Base-by-base conservation (phyloP, 2,888 invertebrate species). In the Liodrosophila aerea region DNA sequence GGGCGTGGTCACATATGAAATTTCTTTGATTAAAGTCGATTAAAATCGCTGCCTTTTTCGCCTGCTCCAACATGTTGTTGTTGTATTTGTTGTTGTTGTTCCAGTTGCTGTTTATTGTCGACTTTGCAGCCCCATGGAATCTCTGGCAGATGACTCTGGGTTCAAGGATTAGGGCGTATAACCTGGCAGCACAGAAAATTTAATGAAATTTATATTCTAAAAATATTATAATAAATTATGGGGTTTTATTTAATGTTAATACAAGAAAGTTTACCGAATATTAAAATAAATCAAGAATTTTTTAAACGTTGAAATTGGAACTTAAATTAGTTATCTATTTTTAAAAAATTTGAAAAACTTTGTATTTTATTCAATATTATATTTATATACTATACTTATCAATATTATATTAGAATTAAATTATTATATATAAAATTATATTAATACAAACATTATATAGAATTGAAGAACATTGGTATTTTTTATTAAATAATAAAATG, bases 21-120 rank as follows among this genome's bases (percentile, higher is more conserved):
- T 84, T 84, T 84, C 82, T 87, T 87, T 86, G 85, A 85, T 85
- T 87, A 87, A 85, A 85, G 87, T 85, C 85, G 85, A 85, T 85
- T 87, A 85, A 85, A 87, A 87, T 87, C 85, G 85, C 82, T 62
- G 85, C 83, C 83, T 75, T 82, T 75, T 78, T 85, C 49, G 65
- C 63, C 64, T 60, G 65, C 58, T n/a, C 9, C 18, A 16, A 13
- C 7, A 22, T 53, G 30, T 15, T 50, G 5, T 15, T 56, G 16
- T 11, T 37, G 29, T n/a, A 22, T 39, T 15, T 51, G 15, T 7
- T 44, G 8, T 9, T 50, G 30, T 29, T 36, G 39, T 33, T n/a
- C 31, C 47, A 41, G 44, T 50, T 58, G 60, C 36, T 56, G 49
- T 31, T 46, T 45, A 11, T 4, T 47, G 44, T 43, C 33, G 30